These are phyloP conservation scores for Notarius lentiginosus DNA, from an alignment of 2,113 vertebrate species.

Conservation along the genomic window DNA sequence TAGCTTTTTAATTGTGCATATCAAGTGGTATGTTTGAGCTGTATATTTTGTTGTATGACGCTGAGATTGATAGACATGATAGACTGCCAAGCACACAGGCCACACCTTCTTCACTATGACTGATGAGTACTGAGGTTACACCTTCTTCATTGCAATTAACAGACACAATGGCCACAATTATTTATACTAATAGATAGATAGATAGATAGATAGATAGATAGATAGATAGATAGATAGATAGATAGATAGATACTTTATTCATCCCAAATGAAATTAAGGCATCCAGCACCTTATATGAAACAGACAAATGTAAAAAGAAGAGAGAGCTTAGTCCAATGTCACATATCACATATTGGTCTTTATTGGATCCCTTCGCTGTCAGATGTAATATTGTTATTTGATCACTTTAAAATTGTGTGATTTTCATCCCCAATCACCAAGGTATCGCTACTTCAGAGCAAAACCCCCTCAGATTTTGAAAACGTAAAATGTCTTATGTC, in stretches of 20 bases:
- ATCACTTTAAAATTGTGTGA: no score
- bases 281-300: no score
- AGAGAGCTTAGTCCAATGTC: background rate
- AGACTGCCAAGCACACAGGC: background rate
- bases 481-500: background rate
- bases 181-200: background rate
- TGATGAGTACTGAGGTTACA: background rate
- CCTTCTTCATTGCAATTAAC: background rate
- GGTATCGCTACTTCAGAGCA: background rate
- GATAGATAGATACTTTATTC: no score
- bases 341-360: background rate
- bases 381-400: background rate
- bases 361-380: background rate
- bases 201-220: no score
- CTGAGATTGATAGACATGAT: background rate
- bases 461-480: background rate
- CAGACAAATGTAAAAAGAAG: no score
- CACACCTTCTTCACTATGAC: background rate
- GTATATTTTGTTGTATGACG: background rate
- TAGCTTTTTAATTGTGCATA: no score
- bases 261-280: no score
- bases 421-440: background rate
- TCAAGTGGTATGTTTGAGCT: background rate
- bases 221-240: no score
- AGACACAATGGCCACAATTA: background rate